Evolutionary conservation across 2,113 vertebrate genomes (phyloP).

Genomic region (human (Homo sapiens)): DNA sequence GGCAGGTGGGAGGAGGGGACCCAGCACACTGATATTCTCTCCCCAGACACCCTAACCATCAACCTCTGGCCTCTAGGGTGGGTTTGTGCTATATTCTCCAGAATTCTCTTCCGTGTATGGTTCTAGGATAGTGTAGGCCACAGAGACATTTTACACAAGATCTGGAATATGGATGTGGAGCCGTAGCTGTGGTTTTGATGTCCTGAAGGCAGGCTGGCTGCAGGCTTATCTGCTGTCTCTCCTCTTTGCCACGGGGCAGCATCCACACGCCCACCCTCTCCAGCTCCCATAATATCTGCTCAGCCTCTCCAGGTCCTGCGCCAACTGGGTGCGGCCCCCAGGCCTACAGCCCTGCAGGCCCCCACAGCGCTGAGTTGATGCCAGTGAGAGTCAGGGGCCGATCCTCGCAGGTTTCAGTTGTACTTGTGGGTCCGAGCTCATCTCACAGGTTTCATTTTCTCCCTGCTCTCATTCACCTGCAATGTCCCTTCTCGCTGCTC

Average conservation of each 20-base stretch:
- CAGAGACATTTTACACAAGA: background rate
- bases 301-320: background rate
- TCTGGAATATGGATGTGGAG: background rate
- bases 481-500: fast-evolving
- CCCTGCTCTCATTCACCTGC: background rate
- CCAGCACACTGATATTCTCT: background rate
- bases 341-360: too few relatives aligned
- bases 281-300: background rate
- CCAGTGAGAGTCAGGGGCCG: background rate
- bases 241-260: background rate
- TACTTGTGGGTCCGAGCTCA: background rate
- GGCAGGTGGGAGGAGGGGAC: background rate
- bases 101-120: background rate
- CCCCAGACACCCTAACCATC: background rate
- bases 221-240: background rate
- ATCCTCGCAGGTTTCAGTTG: background rate
- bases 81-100: background rate
- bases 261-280: background rate
- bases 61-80: background rate
- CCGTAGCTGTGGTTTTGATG: fast-evolving
- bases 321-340: background rate
- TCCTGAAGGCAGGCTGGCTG: background rate
- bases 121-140: background rate
- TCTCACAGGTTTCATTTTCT: background rate
- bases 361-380: fast-evolving